These are phyloP conservation scores for Patagioenas fasciata DNA, from an alignment of 2,113 vertebrate species.

Conservation along the genomic window DNA sequence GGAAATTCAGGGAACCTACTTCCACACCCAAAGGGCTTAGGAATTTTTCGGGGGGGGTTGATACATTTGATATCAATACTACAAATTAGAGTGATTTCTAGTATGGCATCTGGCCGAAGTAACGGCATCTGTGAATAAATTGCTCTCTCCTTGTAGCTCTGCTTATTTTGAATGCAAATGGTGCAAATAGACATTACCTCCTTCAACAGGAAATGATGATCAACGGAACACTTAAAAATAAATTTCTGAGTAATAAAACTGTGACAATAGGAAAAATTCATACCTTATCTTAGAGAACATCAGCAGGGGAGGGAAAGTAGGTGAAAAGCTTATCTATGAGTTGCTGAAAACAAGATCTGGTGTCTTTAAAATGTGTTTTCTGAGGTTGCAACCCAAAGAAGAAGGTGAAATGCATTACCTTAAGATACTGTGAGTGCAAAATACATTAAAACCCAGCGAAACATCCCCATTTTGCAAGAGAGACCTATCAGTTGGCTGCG, in stretches of 20 bases:
- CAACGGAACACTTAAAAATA: constrained; percentile 49
- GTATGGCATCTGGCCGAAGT: not conserved
- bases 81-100: not conserved
- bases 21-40: not conserved
- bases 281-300: constrained; percentile 32
- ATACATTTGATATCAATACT: not conserved
- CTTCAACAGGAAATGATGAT: constrained; percentile 42
- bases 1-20: not conserved
- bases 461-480: not conserved
- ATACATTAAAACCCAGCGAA: not conserved
- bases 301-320: not conserved
- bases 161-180: constrained; percentile 22
- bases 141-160: not conserved
- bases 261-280: constrained; percentile 29
- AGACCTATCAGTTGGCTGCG: not conserved
- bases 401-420: not conserved
- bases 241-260: constrained; percentile 21
- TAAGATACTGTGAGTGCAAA: not conserved
- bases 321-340: not conserved
- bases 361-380: constrained; percentile 1
- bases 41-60: not conserved
- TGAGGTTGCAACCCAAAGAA: not conserved
- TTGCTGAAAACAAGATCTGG: not conserved
- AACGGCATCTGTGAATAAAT: not conserved
- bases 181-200: not conserved